Percentiles rank a stretch among this genome's conserved stretches.
phyloP scores from a whole-genome alignment of 92 coral and sea anemone genomes.

The Nematostella vectensis region DNA sequence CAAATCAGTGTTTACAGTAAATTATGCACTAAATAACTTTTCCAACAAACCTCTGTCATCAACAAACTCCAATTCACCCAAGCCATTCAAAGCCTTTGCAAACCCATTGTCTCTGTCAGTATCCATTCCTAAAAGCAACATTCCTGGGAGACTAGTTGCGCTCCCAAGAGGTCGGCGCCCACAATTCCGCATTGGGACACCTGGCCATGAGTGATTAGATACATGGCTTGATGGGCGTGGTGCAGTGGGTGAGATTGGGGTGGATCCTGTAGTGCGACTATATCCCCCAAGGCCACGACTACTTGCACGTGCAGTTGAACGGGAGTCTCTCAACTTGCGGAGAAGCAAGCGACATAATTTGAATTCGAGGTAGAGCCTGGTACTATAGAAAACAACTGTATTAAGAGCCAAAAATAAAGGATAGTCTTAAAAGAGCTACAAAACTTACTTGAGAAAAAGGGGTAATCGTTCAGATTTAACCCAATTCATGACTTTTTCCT shows the following conservation, averaged over 20 bases:
- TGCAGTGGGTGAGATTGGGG: slow-evolving; percentile 44
- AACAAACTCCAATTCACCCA: no score
- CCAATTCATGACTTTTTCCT: slow-evolving; percentile 73
- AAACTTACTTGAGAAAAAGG: slow-evolving; percentile 65
- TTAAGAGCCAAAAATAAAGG: no score
- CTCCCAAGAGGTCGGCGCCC: slow-evolving; percentile 90
- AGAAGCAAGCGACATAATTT: slow-evolving; percentile 88
- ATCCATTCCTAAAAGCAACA: slow-evolving; percentile 67
- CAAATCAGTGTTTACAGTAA: no score
- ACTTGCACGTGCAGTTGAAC: slow-evolving; percentile 67
- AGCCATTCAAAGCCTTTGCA: no score
- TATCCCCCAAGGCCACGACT: slow-evolving; percentile 89
- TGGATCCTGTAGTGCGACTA: slow-evolving; percentile 72
- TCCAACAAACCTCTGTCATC: no score
- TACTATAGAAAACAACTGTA: slow-evolving; percentile 48
- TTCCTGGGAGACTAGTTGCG: slow-evolving; percentile 88
- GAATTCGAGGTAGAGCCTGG: slow-evolving; percentile 75
- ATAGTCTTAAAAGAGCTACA: background rate
- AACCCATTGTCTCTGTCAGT: no score
- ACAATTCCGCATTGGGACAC: slow-evolving; percentile 51
- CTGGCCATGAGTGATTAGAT: slow-evolving; percentile 94
- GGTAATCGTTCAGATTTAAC: slow-evolving; percentile 82
- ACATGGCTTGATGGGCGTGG: slow-evolving; percentile 55
- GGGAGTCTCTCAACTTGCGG: slow-evolving; percentile 62
- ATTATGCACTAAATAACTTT: no score